Percentiles rank a stretch among this genome's conserved stretches.
Conservation (phyloP, 2,797 vertebrate genomes). For the Gambusia yucatana region DNA sequence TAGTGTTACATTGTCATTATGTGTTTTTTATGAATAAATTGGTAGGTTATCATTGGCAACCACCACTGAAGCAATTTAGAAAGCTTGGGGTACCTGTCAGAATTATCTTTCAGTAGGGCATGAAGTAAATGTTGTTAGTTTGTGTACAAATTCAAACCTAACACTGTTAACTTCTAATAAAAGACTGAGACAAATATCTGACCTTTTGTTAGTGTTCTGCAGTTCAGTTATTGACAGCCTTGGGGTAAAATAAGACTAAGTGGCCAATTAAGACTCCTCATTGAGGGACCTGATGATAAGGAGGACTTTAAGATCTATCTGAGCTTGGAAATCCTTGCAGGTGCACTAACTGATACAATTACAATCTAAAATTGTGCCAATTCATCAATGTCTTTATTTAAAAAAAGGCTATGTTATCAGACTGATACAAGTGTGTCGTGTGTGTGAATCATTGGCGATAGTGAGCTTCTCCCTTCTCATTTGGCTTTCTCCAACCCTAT, state of each 20-base stretch:
- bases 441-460: constrained; percentile 48
- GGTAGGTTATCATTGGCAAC: not conserved
- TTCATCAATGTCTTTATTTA: constrained; percentile 38
- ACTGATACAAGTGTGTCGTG: constrained; percentile 44
- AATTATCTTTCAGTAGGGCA: constrained; percentile 9
- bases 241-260: constrained; percentile 20
- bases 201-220: constrained; percentile 42
- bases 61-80: not conserved
- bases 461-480: constrained; percentile 42
- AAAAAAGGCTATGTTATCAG: constrained; percentile 36
- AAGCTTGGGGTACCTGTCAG: not conserved
- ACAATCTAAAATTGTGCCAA: constrained; percentile 33
- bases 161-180: constrained; percentile 21
- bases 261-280: constrained; percentile 14
- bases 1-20: not conserved
- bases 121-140: constrained; percentile 17
- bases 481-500: constrained; percentile 49
- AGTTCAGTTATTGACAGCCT: constrained; percentile 21
- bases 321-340: constrained; percentile 23
- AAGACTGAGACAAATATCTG: constrained; percentile 42
- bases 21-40: not conserved
- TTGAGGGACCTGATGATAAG: not conserved
- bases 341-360: constrained; percentile 12
- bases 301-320: constrained; percentile 20
- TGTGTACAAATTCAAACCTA: constrained; percentile 13